Percentiles rank a stretch among this genome's conserved stretches.
Conservation (phyloP, 1,140 invertebrate species). For the Brachionus sp. region DNA sequence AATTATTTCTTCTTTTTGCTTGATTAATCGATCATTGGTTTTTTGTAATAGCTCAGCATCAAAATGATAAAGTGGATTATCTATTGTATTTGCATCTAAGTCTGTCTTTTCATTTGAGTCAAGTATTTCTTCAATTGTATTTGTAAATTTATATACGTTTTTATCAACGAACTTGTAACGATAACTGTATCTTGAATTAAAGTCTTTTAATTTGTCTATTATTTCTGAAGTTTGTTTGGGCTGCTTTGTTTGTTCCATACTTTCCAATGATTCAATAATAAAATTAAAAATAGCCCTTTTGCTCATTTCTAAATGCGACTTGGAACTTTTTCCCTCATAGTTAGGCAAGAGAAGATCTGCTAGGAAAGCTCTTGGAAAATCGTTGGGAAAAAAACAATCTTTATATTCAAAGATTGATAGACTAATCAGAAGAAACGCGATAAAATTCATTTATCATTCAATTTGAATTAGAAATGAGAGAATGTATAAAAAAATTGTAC, state of each 20-base stretch:
- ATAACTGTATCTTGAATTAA: background rate
- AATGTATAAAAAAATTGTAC: too few relatives aligned
- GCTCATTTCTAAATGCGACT: background rate
- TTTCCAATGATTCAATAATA: background rate
- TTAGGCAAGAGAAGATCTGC: too few relatives aligned
- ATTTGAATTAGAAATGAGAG: too few relatives aligned
- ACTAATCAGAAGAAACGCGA: too few relatives aligned
- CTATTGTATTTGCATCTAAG: background rate
- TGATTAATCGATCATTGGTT: background rate
- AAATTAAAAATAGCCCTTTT: background rate
- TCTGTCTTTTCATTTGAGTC: background rate
- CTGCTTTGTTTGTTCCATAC: background rate
- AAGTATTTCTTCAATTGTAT: background rate
- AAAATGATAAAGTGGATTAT: constrained; percentile 3
- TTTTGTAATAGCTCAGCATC: background rate
- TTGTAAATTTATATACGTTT: background rate
- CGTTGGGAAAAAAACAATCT: too few relatives aligned
- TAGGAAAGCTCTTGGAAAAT: too few relatives aligned
- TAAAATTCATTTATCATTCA: too few relatives aligned
- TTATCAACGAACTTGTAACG: background rate
- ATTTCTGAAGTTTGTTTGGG: background rate
- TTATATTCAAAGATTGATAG: too few relatives aligned
- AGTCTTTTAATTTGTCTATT: background rate
- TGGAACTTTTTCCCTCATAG: too few relatives aligned
- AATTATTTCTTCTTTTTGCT: background rate